These are phyloP conservation scores for Microtus ochrogaster DNA, from an alignment of 2,113 vertebrate genomes.

Conservation along the genomic window DNA sequence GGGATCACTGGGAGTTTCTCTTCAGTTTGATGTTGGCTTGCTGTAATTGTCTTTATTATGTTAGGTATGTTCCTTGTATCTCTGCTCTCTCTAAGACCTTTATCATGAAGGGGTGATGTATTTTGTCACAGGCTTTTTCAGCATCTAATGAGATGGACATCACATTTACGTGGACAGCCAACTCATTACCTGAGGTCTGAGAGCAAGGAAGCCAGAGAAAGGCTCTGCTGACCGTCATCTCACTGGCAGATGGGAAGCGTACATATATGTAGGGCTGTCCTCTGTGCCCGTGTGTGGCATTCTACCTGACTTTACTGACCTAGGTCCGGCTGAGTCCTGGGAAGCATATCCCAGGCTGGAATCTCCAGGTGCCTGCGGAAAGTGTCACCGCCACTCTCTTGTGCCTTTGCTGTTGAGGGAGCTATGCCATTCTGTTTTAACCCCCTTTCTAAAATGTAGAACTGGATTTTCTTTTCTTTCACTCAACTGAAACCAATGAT, in stretches of 20 bases:
- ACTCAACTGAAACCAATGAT: neutral
- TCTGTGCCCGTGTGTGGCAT: neutral
- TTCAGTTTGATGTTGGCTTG: too few species aligned
- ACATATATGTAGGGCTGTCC: too few species aligned
- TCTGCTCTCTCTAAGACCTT: too few species aligned
- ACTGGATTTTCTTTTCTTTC: neutral
- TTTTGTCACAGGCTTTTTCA: too few species aligned
- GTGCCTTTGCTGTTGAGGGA: neutral
- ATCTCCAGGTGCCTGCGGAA: neutral
- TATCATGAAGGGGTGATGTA: too few species aligned
- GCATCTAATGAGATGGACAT: too few species aligned
- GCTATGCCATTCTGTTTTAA: neutral
- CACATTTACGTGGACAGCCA: neutral
- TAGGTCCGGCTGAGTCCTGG: neutral
- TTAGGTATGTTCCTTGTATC: too few species aligned
- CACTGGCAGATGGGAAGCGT: neutral
- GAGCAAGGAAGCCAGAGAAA: neutral
- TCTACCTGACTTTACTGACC: neutral
- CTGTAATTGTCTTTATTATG: too few species aligned
- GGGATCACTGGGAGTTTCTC: too few species aligned
- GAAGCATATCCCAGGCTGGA: neutral
- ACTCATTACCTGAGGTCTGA: neutral
- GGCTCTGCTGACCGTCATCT: neutral
- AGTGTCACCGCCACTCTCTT: neutral
- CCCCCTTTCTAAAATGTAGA: neutral